Evolutionary conservation across 2,888 invertebrate species (phyloP).

Genomic region (Dicyrtomina minuta): DNA sequence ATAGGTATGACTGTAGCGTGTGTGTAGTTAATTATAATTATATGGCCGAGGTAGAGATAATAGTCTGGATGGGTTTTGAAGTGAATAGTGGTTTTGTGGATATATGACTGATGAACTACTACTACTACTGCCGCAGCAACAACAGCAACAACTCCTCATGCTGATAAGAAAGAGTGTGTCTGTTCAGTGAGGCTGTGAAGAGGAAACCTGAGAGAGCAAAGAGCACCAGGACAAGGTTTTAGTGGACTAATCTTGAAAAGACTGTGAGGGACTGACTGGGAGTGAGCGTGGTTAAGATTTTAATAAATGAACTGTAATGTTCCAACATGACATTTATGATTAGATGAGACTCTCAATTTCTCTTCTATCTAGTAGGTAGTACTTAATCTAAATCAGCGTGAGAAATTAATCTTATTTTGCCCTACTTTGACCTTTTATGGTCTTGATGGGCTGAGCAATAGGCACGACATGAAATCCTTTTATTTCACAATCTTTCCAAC

Average conservation of each 20-base stretch:
- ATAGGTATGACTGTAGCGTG: too few species aligned
- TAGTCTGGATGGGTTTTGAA: too few species aligned
- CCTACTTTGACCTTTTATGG: slow-evolving; percentile 49
- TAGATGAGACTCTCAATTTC: slow-evolving; percentile 30
- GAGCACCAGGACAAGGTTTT: not conserved
- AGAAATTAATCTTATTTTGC: slow-evolving; percentile 48
- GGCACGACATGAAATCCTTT: slow-evolving; percentile 34
- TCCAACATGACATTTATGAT: slow-evolving; percentile 26
- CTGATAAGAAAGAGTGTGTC: too few species aligned
- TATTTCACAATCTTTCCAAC: slow-evolving; percentile 30
- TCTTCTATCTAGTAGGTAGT: slow-evolving; percentile 18
- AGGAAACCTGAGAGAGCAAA: not conserved
- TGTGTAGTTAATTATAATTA: too few species aligned
- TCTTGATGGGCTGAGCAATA: slow-evolving; percentile 28
- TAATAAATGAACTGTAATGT: slow-evolving; percentile 26
- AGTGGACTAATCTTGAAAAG: too few species aligned
- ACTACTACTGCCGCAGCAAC: too few species aligned
- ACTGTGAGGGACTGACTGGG: too few species aligned
- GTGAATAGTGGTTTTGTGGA: too few species aligned
- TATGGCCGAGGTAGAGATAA: too few species aligned
- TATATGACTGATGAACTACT: too few species aligned
- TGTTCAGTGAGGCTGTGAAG: too few species aligned
- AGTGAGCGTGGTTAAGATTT: slow-evolving; percentile 18
- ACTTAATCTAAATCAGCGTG: slow-evolving; percentile 36
- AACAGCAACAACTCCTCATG: too few species aligned